Evolutionary conservation across 2,888 invertebrate species (phyloP), one percentile per base, ranked within the genome.

Genomic region (Nephrotoma appendiculata): DNA sequence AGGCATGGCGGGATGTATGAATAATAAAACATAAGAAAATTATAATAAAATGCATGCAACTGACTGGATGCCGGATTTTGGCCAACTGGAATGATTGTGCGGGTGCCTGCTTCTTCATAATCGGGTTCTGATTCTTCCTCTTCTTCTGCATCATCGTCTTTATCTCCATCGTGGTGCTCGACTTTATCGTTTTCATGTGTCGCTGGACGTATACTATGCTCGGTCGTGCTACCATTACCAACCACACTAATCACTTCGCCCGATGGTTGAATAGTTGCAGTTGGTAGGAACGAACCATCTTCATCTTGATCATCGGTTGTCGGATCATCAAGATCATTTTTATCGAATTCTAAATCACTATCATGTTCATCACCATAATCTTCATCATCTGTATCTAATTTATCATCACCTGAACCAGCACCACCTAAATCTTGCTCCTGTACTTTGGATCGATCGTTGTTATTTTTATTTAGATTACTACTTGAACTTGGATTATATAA

Each of bases 101-200:
- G 57, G 2, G 15, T 5, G 6, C 15, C 3, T 11, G 15, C 86
- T 71, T 87, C 44, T 7, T 71, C 57, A 71, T 45, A 48, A 41
- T 48, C 31, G 45, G 45, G 4, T 87, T 89, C 90, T 85, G 89
- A 89, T 87, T 89, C 89, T 71, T 89, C 88, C 86, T 89, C 89
- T 88, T 89, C 89, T 86, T 89, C 89, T 48, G 89, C 89, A 86
- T 89, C 89, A 52, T 88, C 89, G 57, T 88, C 89, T 86, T 88
- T 87, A 11, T 86, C 87, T 12, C 87, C 88, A n/a, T 87, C 88
- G 6, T 87, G 86, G 31, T 85, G 43, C 44, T 57, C 19, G 57
- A 57, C 83, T 41, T 42, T 84, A 41, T 41, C 71, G 2, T 6
- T 15, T 15, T 71, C 71, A 5, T n/a, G n/a, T 12, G 19, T 19